These are phyloP conservation scores for Pseudomyrmex cubaensis DNA, from an alignment of 1,140 invertebrate species.

Conservation along the genomic window DNA sequence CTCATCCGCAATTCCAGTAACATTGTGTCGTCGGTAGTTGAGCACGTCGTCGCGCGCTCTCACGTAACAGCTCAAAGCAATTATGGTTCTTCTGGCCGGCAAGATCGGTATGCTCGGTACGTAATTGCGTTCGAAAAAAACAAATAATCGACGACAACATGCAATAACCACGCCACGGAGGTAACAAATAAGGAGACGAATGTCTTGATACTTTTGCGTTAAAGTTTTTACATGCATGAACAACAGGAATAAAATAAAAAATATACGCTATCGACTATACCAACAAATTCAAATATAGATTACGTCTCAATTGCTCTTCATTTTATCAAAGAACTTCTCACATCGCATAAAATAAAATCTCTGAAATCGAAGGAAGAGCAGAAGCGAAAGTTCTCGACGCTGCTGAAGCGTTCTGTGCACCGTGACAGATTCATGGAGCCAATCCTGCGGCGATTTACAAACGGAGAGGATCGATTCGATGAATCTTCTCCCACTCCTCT, in stretches of 20 bases:
- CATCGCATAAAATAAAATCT: background rate
- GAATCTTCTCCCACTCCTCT: background rate
- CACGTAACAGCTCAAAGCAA: slow-evolving; percentile 72
- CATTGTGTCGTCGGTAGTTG: slow-evolving; percentile 56
- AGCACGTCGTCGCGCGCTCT: slow-evolving; percentile 51
- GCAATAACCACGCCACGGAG: slow-evolving; percentile 59
- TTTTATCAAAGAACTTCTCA: background rate
- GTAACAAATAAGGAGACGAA: no score
- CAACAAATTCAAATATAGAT: slow-evolving; percentile 7
- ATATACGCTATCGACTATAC: background rate
- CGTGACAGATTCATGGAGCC: slow-evolving; percentile 36
- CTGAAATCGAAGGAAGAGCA: background rate
- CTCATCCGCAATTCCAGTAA: slow-evolving; percentile 46
- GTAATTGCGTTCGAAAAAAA: slow-evolving; percentile 71
- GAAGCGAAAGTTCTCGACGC: slow-evolving; percentile 5
- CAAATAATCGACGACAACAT: slow-evolving; percentile 80
- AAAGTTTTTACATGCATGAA: no score
- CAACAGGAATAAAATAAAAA: slow-evolving; percentile 52
- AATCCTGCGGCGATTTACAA: slow-evolving; percentile 6
- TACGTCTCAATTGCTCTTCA: slow-evolving; percentile 10
- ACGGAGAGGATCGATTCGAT: background rate
- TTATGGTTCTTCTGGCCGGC: slow-evolving; percentile 72
- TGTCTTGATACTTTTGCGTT: no score
- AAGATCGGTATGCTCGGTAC: slow-evolving; percentile 56
- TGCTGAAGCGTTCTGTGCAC: slow-evolving; percentile 5